Percentiles rank a stretch among this genome's conserved stretches.
Evolutionary conservation across 2,113 vertebrate genomes (phyloP).

Genomic region (Rhombomys opimus): DNA sequence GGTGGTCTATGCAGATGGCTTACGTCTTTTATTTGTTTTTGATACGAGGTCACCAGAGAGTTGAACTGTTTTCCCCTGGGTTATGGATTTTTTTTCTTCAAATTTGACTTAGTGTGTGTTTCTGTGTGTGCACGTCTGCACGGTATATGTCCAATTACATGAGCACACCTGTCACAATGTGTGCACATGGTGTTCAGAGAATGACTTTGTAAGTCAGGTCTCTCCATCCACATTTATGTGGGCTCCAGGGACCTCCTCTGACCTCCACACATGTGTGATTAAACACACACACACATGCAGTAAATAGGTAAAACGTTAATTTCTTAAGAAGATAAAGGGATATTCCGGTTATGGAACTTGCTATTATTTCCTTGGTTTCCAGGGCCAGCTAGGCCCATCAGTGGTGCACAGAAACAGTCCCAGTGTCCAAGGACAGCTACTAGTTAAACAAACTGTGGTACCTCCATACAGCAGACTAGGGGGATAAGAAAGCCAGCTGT

Average conservation of each 20-base stretch:
- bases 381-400: no score
- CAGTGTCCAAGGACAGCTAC: no score
- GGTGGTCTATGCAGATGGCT: background rate
- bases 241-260: background rate
- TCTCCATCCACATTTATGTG: background rate
- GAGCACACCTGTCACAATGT: background rate
- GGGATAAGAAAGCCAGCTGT: no score
- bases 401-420: no score
- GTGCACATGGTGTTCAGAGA: background rate
- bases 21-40: background rate
- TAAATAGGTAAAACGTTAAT: background rate
- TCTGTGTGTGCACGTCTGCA: accelerated
- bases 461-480: no score
- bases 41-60: background rate
- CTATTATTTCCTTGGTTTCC: no score
- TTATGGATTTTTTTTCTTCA: background rate
- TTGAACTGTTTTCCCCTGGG: background rate
- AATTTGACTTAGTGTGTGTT: background rate
- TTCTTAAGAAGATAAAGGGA: background rate
- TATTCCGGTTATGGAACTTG: background rate
- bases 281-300: background rate
- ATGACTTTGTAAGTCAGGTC: background rate
- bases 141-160: background rate
- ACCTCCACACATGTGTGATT: background rate
- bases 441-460: no score